Base-by-base conservation (phyloP, 2,113 vertebrate species). In the Microtus ochrogaster region DNA sequence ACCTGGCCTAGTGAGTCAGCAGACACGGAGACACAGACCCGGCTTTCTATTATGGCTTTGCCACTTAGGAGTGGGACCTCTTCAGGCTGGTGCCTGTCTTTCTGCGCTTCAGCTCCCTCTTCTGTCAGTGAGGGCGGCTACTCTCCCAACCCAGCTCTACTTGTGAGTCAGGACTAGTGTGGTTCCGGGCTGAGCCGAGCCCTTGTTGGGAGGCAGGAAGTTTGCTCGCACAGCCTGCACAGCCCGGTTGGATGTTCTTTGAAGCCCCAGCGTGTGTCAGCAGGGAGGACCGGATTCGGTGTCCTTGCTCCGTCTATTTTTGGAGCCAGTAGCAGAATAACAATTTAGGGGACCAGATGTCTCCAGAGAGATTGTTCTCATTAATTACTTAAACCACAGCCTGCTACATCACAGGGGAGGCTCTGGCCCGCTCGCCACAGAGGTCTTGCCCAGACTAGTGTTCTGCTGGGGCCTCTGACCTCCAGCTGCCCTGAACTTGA, bases 381-480 rank as follows among this genome's bases (percentile, higher is more conserved):
- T 97, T 97, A 97, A 97, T 98, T 96, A 97, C 97, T 97, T 97
- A 96, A 94, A 93, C 95, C 87, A 63, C 13, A 97, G 97, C 98
- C 98, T 74, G 81, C 92, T 28, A 28, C 92, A 91, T 88, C 96
- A 68, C 96, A 97, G 97, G 94, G 26, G 61, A 90, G 92, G 65
- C 86, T 93, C 70, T 36, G 17, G 95, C 94, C 96, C 70, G 81
- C 24, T 55, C 55, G 7, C 93, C 95, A 17, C 3, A 47, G 61
- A 52, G n/a, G 94, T 76, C 98, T 91, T 68, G 72, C 94, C 19
- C 14, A 73, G 74, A n/a, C 19, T 41, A 88, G 95, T 97, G 94
- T 97, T 96, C 97, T 24, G 21, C 26, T 0, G 44, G 93, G 97
- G 98, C 98, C 98, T 98, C 95, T 98, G 98, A 98, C 98, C 98